Evolutionary conservation across 2,888 invertebrate species (phyloP).

Genomic region (Hipparchia semele): DNA sequence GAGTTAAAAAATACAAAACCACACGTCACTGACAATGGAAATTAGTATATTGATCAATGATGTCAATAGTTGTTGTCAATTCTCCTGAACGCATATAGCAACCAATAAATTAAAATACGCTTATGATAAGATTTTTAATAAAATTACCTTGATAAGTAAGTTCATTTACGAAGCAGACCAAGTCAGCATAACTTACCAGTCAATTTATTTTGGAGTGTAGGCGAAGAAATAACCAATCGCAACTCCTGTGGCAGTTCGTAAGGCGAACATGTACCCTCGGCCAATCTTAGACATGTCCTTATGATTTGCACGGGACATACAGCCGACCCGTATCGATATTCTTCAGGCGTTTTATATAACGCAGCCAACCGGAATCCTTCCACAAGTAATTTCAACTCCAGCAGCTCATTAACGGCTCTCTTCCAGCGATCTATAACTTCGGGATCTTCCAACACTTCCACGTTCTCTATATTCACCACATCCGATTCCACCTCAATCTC

Average conservation of each 20-base stretch:
- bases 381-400: constrained; percentile 82
- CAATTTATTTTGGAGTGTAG: constrained; percentile 63
- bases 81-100: too few species aligned
- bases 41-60: too few species aligned
- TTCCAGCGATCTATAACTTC: constrained; percentile 72
- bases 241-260: constrained; percentile 86
- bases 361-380: constrained; percentile 84
- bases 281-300: constrained; percentile 84
- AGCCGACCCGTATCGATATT: constrained; percentile 62
- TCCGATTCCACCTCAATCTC: constrained; percentile 76
- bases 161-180: neutral
- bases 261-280: constrained; percentile 84
- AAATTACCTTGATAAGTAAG: too few species aligned
- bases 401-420: constrained; percentile 76
- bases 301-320: constrained; percentile 82
- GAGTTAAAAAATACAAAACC: too few species aligned
- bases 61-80: too few species aligned
- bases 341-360: constrained; percentile 77
- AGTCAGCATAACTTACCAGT: constrained; percentile 55
- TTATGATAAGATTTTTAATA: too few species aligned
- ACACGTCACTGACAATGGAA: too few species aligned
- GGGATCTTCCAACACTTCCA: constrained; percentile 64
- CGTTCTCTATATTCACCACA: constrained; percentile 69
- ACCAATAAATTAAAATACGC: too few species aligned
- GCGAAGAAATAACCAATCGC: constrained; percentile 79